Evolutionary conservation across 2,113 vertebrate species (phyloP).

Genomic region (Otus sunia): DNA sequence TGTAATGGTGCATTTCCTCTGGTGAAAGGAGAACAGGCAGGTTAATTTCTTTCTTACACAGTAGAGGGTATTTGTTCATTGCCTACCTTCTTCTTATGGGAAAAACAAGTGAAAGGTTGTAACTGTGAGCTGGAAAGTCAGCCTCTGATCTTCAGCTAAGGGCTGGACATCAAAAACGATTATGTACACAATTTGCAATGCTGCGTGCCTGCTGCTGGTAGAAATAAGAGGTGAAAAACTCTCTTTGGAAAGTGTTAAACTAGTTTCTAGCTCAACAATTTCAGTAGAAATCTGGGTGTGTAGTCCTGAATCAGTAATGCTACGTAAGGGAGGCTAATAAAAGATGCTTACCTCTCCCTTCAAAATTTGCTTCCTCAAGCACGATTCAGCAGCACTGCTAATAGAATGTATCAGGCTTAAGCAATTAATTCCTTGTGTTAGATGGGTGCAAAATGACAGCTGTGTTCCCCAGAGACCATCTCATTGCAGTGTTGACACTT

Average conservation of each 20-base stretch:
- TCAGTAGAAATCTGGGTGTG: background rate
- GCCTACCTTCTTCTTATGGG: background rate
- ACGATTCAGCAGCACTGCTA: background rate
- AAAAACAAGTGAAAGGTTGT: background rate
- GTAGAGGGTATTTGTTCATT: background rate
- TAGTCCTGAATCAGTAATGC: background rate
- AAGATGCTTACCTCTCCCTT: background rate
- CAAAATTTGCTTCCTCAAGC: background rate
- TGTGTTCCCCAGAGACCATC: background rate
- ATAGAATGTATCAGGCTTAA: background rate
- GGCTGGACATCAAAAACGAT: background rate
- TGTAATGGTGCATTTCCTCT: background rate
- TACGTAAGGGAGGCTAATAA: background rate
- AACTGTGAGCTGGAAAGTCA: background rate
- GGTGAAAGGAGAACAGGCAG: background rate
- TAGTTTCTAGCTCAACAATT: background rate
- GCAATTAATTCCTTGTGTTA: background rate
- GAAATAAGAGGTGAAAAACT: background rate
- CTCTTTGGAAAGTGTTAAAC: background rate
- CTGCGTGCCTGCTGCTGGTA: background rate
- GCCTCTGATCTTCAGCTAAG: background rate
- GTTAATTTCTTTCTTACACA: background rate
- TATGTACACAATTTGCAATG: background rate
- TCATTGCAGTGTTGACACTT: background rate
- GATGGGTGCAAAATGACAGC: background rate